Evolutionary conservation across 2,113 vertebrate genomes (phyloP).

Genomic region (Desmodus rotundus): DNA sequence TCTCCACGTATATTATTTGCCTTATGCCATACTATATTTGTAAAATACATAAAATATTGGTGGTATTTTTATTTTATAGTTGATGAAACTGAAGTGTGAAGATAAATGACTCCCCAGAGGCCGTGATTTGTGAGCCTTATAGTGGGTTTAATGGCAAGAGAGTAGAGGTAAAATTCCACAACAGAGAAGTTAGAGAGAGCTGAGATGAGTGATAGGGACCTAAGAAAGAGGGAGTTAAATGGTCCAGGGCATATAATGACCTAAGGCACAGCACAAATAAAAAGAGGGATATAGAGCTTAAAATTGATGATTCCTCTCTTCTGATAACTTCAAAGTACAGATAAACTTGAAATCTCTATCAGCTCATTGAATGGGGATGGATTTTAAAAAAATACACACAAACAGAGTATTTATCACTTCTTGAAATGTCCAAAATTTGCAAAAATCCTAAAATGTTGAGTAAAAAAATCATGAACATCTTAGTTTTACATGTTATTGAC

Average conservation of each 20-base stretch:
- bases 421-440: background rate
- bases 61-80: conserved; percentile 49
- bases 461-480: background rate
- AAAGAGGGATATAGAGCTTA: background rate
- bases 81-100: conserved; percentile 13
- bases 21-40: conserved; percentile 21
- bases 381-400: background rate
- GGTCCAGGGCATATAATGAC: background rate
- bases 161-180: conserved; percentile 13
- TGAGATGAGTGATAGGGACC: background rate
- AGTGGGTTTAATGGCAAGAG: background rate
- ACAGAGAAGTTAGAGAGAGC: background rate
- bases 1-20: background rate
- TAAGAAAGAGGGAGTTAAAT: background rate
- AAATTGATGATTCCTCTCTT: background rate
- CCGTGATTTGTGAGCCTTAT: background rate
- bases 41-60: conserved; percentile 19
- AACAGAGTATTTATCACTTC: background rate
- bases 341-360: conserved; percentile 34
- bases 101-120: background rate
- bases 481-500: background rate
- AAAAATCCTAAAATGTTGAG: background rate
- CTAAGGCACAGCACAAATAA: background rate
- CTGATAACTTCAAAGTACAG: conserved; percentile 1
- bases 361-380: background rate